phyloP scores from a whole-genome alignment of 2,888 invertebrate genomes.

The Troides oblongomaculatus region DNA sequence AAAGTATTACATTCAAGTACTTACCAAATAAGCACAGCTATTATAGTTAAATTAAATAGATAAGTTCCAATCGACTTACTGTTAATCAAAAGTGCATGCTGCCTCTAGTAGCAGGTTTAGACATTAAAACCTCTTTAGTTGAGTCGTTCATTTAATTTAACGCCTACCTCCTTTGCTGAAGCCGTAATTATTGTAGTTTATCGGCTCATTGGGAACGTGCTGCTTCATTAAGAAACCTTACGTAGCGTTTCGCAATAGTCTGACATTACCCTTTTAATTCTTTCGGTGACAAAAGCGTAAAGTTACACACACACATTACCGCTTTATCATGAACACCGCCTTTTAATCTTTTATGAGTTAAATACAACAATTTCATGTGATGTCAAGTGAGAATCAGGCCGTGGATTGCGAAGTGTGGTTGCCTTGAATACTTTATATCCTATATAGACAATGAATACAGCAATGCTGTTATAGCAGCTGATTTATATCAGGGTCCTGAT shows the following conservation, averaged over 20 bases:
- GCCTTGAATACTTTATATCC: no score
- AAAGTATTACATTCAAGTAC: no score
- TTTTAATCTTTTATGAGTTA: neutral
- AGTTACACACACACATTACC: neutral
- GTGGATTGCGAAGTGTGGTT: no score
- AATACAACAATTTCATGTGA: no score
- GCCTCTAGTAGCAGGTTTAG: neutral
- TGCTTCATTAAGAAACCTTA: constrained; percentile 27
- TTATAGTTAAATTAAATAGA: neutral
- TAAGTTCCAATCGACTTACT: neutral
- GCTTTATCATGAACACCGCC: neutral
- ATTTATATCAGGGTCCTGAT: no score
- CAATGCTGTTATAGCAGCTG: no score
- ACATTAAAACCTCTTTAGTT: constrained; percentile 1
- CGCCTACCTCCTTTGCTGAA: constrained; percentile 33
- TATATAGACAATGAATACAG: no score
- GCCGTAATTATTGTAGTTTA: constrained; percentile 36
- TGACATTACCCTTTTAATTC: constrained; percentile 11
- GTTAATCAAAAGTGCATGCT: neutral
- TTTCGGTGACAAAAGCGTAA: neutral
- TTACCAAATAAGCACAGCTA: neutral
- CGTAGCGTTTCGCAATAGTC: constrained; percentile 12
- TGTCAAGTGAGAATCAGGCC: no score
- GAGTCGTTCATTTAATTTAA: constrained; percentile 41
- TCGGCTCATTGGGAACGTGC: constrained; percentile 39